Evolutionary conservation across 64 coral and sea anemone species (phyloP).

Genomic region (Montipora sp.): DNA sequence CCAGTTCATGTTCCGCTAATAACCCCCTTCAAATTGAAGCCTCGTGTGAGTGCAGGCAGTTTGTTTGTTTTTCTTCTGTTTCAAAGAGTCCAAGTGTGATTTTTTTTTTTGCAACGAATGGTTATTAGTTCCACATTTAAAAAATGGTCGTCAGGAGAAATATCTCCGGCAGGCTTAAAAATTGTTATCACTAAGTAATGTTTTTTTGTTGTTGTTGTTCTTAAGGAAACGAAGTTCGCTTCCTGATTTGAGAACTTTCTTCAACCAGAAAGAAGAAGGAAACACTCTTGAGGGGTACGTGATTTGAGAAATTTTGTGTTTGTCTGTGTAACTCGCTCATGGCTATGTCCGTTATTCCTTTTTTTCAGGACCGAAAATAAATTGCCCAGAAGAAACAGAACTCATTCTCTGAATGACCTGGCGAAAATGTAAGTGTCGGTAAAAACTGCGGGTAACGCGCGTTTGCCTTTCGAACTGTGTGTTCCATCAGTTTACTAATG

Average conservation of each 20-base stretch:
- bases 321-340: background rate
- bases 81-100: no score
- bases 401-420: slow-evolving; percentile 77
- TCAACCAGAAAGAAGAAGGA: slow-evolving; percentile 50
- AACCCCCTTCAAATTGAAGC: no score
- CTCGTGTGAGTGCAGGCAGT: no score
- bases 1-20: no score
- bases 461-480: background rate
- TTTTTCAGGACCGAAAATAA: slow-evolving; percentile 30
- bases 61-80: no score
- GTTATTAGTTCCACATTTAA: no score
- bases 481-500: no score
- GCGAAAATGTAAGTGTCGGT: slow-evolving; percentile 67
- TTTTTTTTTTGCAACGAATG: no score
- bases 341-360: background rate
- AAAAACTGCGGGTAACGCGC: background rate
- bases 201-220: slow-evolving; percentile 2
- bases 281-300: slow-evolving; percentile 14
- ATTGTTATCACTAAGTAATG: background rate
- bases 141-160: no score
- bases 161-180: no score
- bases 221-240: slow-evolving; percentile 77
- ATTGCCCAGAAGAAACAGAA: slow-evolving; percentile 20
- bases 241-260: slow-evolving; percentile 70
- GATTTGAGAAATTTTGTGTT: background rate